Percentiles rank a stretch among this genome's conserved stretches.
Evolutionary conservation across 2,113 vertebrate species (phyloP).

Genomic region (Sinosuthora webbiana): DNA sequence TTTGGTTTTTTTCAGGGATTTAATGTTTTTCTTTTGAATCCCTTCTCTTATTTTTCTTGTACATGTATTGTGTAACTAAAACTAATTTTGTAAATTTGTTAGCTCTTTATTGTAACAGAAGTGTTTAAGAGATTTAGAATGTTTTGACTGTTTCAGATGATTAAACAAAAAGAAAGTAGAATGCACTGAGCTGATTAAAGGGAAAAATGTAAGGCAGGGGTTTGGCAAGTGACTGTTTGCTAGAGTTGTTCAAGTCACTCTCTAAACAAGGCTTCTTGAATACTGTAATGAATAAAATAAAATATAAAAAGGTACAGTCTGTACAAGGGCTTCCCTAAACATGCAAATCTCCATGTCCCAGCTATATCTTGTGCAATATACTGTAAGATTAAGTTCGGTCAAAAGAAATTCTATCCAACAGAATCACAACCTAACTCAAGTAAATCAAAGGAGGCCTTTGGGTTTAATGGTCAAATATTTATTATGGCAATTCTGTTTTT

Average conservation of each 20-base stretch:
- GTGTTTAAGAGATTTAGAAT: conserved; percentile 70
- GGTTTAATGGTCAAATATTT: conserved; percentile 54
- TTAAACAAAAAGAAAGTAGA: conserved; percentile 76
- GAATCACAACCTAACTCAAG: conserved; percentile 46
- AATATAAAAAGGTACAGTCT: conserved; percentile 33
- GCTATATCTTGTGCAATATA: conserved; percentile 64
- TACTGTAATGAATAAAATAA: conserved; percentile 44
- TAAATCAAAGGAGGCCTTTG: conserved; percentile 57
- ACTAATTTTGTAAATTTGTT: conserved; percentile 75
- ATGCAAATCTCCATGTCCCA: conserved; percentile 29
- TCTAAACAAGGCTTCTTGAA: conserved; percentile 60
- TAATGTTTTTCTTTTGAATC: conserved; percentile 77
- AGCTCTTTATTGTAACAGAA: conserved; percentile 72
- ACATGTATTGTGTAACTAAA: conserved; percentile 76
- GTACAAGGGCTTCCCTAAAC: conserved; percentile 53
- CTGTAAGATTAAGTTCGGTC: conserved; percentile 56
- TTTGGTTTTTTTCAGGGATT: conserved; percentile 71
- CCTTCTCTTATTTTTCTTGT: conserved; percentile 76
- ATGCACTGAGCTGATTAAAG: conserved; percentile 95
- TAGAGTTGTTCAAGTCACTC: conserved; percentile 62
- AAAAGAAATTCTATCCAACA: conserved; percentile 30
- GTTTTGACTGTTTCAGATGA: conserved; percentile 71
- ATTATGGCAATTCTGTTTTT: conserved; percentile 18
- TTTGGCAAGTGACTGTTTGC: conserved; percentile 72
- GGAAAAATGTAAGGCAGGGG: conserved; percentile 78